These are phyloP conservation scores for Otolemur garnettii DNA, from an alignment of 2,113 vertebrate genomes.

Conservation along the genomic window DNA sequence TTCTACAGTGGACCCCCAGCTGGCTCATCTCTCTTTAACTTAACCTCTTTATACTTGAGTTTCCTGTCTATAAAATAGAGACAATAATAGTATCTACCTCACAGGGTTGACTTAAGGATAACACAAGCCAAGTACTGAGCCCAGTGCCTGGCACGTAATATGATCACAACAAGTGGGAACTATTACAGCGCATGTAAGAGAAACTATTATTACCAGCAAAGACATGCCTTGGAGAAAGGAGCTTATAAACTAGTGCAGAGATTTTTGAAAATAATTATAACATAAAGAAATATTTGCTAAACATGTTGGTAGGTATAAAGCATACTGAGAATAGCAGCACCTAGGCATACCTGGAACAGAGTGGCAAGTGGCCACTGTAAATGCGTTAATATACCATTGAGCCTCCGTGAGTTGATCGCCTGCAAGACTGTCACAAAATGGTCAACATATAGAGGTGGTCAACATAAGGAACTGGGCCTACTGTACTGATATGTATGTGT, in stretches of 20 bases:
- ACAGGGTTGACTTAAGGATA: not conserved
- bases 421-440: too few relatives aligned
- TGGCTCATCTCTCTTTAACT: not conserved
- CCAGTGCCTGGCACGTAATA: rapidly evolving
- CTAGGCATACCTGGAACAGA: not conserved
- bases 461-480: too few relatives aligned
- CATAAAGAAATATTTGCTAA: not conserved
- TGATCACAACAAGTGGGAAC: not conserved
- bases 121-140: not conserved
- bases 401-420: too few relatives aligned
- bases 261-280: not conserved
- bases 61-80: not conserved
- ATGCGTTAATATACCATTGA: too few relatives aligned
- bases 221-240: not conserved
- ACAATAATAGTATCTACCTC: not conserved
- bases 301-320: not conserved
- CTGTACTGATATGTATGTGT: too few relatives aligned
- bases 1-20: not conserved
- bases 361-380: too few relatives aligned
- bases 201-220: not conserved
- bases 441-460: too few relatives aligned
- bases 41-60: not conserved
- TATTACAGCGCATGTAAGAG: not conserved
- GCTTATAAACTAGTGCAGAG: not conserved
- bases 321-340: not conserved